Base-by-base conservation (phyloP, 2,888 invertebrate genomes). In the Pseudanteris insignis region DNA sequence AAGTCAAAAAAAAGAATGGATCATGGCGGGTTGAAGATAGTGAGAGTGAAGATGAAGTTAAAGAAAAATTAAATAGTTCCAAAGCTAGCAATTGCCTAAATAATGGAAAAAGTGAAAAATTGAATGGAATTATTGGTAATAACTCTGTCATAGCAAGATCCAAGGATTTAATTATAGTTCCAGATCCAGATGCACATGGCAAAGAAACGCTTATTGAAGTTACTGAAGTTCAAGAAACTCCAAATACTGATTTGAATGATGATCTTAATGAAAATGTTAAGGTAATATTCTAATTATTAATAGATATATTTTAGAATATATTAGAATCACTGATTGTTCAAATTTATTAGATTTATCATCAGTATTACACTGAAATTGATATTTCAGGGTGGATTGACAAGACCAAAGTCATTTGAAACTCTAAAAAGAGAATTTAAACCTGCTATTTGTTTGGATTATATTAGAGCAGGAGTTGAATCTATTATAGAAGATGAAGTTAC, bases 401-500 rank as follows among this genome's bases (percentile, higher is more conserved):
- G 79, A 21, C 77, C 76, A 26, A 76, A 81, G 26, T 81, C 83
- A 1, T 81, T 81, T 44, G 81, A 83, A 58, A 81, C 81, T 0
- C 68, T 83, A 21, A 84, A 85, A 75, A 81, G 83, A 53, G 90
- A 90, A 72, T 94, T 94, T 81, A 88, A 92, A 74, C 84, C 94
- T 28, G 87, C 89, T 3, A 92, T 91, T 76, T 90, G 92, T 72
- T 85, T 95, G 78, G 92, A 92, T 76, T 92, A 93, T 76, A 87
- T 95, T 24, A 93, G 92, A 83, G 90, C 92, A 12, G 97, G 97
- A 9, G 89, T 96, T 71, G 96, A 97, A 83, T 91, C 97, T 18
- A 97, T 99, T 67, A 96, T 98, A 47, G 97, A 98, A 80, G 98
- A 99, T 83, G 94, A 97, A 83, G 98, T 99, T 46, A 99, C 98